Evolutionary conservation across 2,113 vertebrate species (phyloP), one percentile per base, ranked within the genome.

Genomic region (Isichthys henryi): DNA sequence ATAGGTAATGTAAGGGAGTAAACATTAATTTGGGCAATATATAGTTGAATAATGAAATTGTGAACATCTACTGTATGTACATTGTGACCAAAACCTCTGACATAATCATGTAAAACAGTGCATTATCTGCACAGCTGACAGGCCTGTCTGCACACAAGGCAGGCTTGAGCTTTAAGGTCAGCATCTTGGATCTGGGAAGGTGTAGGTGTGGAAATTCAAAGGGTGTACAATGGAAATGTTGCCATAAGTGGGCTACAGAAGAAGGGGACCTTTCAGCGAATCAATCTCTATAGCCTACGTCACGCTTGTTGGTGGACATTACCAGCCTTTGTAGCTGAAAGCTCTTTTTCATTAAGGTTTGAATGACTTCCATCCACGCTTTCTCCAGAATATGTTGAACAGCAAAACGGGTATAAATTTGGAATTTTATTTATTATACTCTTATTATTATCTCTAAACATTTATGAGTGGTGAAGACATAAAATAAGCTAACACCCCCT

Each of bases 151-250:
- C 39, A 89, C 88, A 84, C 88, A 58, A 56, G 50, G 77, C 88
- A 48, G 50, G 88, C 49, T 27, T 27, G 31, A 62, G 46, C 62
- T 92, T 92, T 89, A 93, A 94, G 95, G 94, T 95, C 93, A 92
- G 53, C 39, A 49, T 48, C 56, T 56, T 53, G 74, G 74, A 74
- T 82, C 62, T 21, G 91, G 90, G 89, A 90, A 90, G 91, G 90
- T 52, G 94, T 95, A 94, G 94, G 95, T 95, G 94, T 94, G 90
- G 82, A 84, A 91, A 92, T 91, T 92, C 43, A 89, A 92, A 90
- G 91, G 88, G 82, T 45, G 45, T 48, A 84, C 43, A 84, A 84
- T 84, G 45, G 56, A 92, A 94, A 94, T 89, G 86, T 93, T 90
- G 92, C 92, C 91, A 92, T 87, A 89, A 90, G 93, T 93, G 92